Evolutionary conservation across 2,113 vertebrate species (phyloP), one percentile per base, ranked within the genome.

Genomic region (Pontoporia blainvillei): DNA sequence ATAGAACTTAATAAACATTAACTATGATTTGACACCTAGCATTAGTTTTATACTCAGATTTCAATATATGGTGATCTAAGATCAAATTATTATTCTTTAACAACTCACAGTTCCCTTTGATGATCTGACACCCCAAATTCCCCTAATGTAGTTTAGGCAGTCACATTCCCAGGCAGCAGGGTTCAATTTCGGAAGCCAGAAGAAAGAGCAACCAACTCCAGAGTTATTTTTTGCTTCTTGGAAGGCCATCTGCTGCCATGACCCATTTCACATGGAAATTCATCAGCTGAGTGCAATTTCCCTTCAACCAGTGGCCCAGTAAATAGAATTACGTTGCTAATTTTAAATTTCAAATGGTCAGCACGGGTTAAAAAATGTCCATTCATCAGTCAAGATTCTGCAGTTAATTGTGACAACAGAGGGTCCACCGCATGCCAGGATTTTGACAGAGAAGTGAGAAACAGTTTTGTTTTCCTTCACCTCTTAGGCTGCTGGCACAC

Each of bases 281-380:
- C 97, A 97, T 95, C 94, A 97, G 89, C 1, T 8, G 66, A 96
- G 90, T 97, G 92, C 96, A 97, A 98, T 98, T 97, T 98, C 91
- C 95, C 93, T 94, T 97, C 76, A 49, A 91, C 97, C 97, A 94
- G 97, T 98, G 97, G 97, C 97, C 98, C 97, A 97, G 98, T 96
- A 98, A 98, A 98, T 97, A 98, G 95, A 98, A 98, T 98, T 98
- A 97, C 95, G 69, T 96, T 95, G 97, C 97, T 98, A 98, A 98
- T 98, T 98, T 97, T 97, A 97, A 95, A 98, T 98, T 98, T 94
- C 93, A 86, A 97, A 95, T 7, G 97, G 96, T 98, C 98, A 97
- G 93, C 96, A 83, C 62, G 9, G 97, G 95, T 98, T 96, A 95
- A 97, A 95, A 96, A 98, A 92, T 71, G 86, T 85, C 95, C 39